A percentile compares a stretch with the other conserved stretches of the same genome.
Evolutionary conservation across 1,140 invertebrate genomes (phyloP).

Genomic region (Lepidurus apus): DNA sequence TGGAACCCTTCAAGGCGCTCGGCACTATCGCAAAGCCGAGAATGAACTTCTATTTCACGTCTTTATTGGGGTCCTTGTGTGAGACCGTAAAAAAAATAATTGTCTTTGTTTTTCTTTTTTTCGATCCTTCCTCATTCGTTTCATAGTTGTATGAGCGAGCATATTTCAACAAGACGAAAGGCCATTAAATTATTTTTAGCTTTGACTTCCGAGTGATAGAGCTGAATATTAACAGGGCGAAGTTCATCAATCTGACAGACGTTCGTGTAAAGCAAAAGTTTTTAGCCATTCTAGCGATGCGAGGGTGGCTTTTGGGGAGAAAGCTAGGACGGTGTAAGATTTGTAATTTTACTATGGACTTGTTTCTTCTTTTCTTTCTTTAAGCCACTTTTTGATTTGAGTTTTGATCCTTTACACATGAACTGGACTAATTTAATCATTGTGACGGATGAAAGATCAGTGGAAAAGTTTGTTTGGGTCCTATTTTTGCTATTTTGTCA

Average conservation of each 20-base stretch:
- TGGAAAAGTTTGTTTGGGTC: background rate
- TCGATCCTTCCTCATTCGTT: background rate
- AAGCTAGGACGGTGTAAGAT: background rate
- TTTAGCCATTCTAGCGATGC: background rate
- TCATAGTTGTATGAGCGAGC: constrained; percentile 1
- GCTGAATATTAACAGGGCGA: background rate
- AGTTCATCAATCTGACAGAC: background rate
- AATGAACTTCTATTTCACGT: background rate
- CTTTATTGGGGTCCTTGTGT: constrained; percentile 3
- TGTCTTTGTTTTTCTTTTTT: background rate
- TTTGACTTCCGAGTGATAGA: background rate
- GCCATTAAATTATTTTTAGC: constrained; percentile 19
- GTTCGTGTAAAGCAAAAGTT: background rate
- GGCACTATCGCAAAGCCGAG: background rate
- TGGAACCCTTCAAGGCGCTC: background rate
- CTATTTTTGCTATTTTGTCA: background rate
- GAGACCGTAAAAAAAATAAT: background rate
- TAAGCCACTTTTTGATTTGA: background rate
- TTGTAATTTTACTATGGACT: background rate
- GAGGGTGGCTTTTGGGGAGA: background rate
- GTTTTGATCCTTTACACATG: background rate
- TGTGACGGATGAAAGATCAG: background rate
- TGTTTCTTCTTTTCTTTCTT: background rate
- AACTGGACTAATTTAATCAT: background rate
- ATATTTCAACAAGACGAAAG: constrained; percentile 3